These are phyloP conservation scores for Austrofundulus limnaeus DNA, from an alignment of 2,113 vertebrate genomes.

Conservation along the genomic window DNA sequence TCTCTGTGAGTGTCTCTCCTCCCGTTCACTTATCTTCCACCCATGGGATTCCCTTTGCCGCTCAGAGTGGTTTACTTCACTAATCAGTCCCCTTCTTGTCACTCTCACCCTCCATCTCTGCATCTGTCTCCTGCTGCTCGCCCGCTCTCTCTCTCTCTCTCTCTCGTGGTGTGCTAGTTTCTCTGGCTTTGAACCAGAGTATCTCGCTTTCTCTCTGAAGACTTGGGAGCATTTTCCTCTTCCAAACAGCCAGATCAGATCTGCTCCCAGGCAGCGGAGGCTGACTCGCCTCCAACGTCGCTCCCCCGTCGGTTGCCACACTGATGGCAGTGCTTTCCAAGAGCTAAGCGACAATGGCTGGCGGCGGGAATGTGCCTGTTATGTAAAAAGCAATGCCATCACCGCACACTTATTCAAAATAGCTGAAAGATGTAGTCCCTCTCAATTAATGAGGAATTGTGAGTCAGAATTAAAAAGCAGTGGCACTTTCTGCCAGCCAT, in stretches of 20 bases:
- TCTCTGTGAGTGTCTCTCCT: constrained; percentile 50
- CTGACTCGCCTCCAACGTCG: constrained; percentile 58
- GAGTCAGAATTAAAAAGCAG: constrained; percentile 40
- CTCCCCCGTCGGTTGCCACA: constrained; percentile 54
- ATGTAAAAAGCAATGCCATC: constrained; percentile 43
- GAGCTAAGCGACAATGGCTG: constrained; percentile 64
- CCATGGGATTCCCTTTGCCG: constrained; percentile 65
- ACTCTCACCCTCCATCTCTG: constrained; percentile 52
- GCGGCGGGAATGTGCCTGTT: constrained; percentile 54
- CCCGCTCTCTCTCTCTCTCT: no score
- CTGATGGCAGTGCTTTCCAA: constrained; percentile 58
- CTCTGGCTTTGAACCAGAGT: constrained; percentile 68
- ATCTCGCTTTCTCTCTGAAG: constrained; percentile 62
- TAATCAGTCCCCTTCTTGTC: constrained; percentile 70
- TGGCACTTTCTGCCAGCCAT: constrained; percentile 27
- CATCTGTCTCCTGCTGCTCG: constrained; percentile 35
- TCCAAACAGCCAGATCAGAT: constrained; percentile 71
- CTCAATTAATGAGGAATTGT: constrained; percentile 28
- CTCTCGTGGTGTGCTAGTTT: constrained; percentile 64
- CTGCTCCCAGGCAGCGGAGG: constrained; percentile 64
- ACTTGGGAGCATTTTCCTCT: constrained; percentile 56
- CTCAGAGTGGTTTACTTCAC: constrained; percentile 72
- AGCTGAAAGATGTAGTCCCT: constrained; percentile 55
- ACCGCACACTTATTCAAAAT: constrained; percentile 49
- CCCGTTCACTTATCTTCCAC: constrained; percentile 63